Evolutionary conservation across 2,888 invertebrate species (phyloP).

Genomic region (Masnerella sp.): DNA sequence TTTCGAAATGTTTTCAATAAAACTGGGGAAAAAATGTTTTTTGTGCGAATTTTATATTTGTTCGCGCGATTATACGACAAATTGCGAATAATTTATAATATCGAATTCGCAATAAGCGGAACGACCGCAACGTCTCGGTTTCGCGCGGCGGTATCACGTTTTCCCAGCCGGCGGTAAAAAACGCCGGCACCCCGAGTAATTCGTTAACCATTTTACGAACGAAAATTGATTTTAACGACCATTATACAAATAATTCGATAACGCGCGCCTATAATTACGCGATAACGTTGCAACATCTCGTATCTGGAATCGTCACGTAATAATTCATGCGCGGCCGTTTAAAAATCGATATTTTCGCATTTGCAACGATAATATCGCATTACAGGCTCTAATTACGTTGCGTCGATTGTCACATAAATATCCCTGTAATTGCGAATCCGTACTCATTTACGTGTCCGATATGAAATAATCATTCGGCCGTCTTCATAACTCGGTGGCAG

Average conservation of each 20-base stretch:
- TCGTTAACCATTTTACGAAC: constrained; percentile 38
- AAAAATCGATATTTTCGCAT: constrained; percentile 55
- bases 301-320: constrained; percentile 51
- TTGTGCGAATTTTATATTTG: too few relatives aligned
- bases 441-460: constrained; percentile 48
- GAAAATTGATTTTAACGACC: constrained; percentile 45
- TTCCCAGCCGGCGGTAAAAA: not conserved
- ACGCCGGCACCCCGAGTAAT: constrained; percentile 31
- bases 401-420: constrained; percentile 59
- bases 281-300: constrained; percentile 49
- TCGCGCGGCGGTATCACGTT: too few relatives aligned
- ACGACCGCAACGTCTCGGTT: too few relatives aligned
- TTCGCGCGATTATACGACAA: too few relatives aligned
- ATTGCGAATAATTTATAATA: too few relatives aligned
- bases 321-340: constrained; percentile 47
- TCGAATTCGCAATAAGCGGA: too few relatives aligned
- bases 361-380: constrained; percentile 55
- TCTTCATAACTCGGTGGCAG: constrained; percentile 23
- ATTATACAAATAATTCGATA: constrained; percentile 49
- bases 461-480: constrained; percentile 58
- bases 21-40: too few relatives aligned
- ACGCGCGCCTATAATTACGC: constrained; percentile 47
- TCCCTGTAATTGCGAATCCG: constrained; percentile 53
- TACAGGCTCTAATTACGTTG: constrained; percentile 55
- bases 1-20: too few relatives aligned